A percentile compares a stretch with the other conserved stretches of the same genome.
Conservation (phyloP, 2,888 invertebrate genomes). For the Amorpha juglandis region DNA sequence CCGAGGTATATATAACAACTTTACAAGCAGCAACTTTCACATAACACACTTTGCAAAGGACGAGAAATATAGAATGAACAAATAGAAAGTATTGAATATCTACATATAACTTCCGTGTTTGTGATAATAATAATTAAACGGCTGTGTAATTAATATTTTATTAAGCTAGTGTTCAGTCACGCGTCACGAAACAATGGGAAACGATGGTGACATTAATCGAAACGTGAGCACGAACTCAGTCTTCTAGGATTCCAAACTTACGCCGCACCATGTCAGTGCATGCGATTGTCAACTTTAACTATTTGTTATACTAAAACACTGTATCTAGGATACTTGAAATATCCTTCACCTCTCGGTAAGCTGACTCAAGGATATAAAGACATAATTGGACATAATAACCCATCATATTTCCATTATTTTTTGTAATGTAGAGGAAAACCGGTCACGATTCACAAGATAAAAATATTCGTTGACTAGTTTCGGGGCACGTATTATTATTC, state of each 20-base stretch:
- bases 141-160: slow-evolving; percentile 68
- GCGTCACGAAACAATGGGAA: slow-evolving; percentile 68
- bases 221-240: slow-evolving; percentile 66
- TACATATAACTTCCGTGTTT: slow-evolving; percentile 11
- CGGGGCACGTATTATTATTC: slow-evolving; percentile 38
- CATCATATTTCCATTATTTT: neutral
- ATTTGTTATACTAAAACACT: too few species aligned
- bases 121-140: slow-evolving; percentile 14
- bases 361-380: too few species aligned
- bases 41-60: slow-evolving; percentile 24
- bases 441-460: neutral
- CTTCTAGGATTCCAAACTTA: slow-evolving; percentile 11
- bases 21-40: neutral
- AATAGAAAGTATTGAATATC: slow-evolving; percentile 11
- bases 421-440: neutral
- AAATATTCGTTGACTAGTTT: slow-evolving; percentile 26
- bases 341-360: too few species aligned
- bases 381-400: too few species aligned
- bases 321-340: too few species aligned
- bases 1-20: neutral
- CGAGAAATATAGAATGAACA: slow-evolving; percentile 30
- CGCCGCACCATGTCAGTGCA: neutral
- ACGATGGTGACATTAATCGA: slow-evolving; percentile 63
- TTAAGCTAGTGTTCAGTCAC: slow-evolving; percentile 65
- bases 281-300: too few species aligned